Base-by-base conservation (phyloP, 2,888 invertebrate species). In the Drosophila flavopinicola region DNA sequence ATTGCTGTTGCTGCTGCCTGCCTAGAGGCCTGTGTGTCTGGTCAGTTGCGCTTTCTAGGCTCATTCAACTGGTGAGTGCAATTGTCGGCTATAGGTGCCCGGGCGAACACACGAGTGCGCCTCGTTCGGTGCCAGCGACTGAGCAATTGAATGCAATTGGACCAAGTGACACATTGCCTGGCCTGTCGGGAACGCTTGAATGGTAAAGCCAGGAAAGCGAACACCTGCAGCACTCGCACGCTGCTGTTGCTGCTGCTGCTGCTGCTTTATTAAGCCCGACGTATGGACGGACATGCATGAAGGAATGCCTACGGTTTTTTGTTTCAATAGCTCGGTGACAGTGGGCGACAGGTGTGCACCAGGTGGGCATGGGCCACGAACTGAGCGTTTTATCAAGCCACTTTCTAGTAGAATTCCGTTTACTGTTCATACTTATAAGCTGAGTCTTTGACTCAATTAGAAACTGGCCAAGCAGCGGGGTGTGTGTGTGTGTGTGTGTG, bases 11-110 rank as follows among this genome's bases (percentile, higher is more conserved):
- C 3, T 29, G 23, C 9, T 23, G 11, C n/a, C n/a, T 53, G n/a
- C 7, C 23, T n/a, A 48, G 6, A 39, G 61, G 42, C 41, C 41
- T 52, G 52, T 52, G 52, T 56, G 44, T 17, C 49, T 70, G 65
- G 51, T 27, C 44, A 11, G 35, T 49, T 15, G 39, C 32, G 27
- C 27, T 57, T 51, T 20, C 48, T 59, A 33, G 15, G 42, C 54
- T 56, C 67, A 68, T 71, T 87, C 87, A 80, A 86, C 80, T 80
- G 75, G 61, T 87, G 74, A 61, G 64, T 72, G 84, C 68, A 75
- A 68, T 53, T 64, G 79, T 60, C 58, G 80, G 65, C 48, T 63
- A 75, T 66, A 58, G 73, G 61, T 54, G 61, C 72, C 57, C 57
- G 41, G 54, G 27, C 54, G 79, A 49, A 65, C 60, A 61, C 33